phyloP scores from a whole-genome alignment of 2,113 vertebrate species.

The Dipodomys ordii region DNA sequence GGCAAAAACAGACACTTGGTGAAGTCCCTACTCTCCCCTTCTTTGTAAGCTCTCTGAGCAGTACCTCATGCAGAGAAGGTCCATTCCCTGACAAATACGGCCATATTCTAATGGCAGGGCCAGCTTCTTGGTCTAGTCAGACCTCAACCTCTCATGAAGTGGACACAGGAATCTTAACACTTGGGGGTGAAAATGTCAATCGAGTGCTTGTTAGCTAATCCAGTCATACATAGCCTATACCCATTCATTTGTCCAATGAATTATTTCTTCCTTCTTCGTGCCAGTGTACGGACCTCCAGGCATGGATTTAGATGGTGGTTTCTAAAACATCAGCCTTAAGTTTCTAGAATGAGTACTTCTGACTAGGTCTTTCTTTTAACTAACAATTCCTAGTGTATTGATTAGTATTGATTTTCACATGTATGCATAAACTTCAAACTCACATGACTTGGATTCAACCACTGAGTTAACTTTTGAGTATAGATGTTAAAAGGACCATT shows the following conservation, averaged over 20 bases:
- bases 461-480: slow-evolving; percentile 13
- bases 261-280: neutral
- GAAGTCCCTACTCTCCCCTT: neutral
- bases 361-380: neutral
- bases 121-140: neutral
- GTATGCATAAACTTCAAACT: neutral
- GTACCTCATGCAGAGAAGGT: neutral
- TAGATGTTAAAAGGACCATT: neutral
- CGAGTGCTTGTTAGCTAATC: neutral
- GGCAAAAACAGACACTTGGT: neutral
- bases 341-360: neutral
- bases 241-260: neutral
- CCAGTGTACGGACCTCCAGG: neutral
- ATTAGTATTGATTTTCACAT: neutral
- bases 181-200: neutral
- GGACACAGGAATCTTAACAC: neutral
- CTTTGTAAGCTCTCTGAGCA: neutral
- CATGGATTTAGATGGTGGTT: neutral
- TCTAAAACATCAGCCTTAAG: neutral
- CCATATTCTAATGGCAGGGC: neutral
- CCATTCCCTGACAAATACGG: neutral
- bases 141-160: neutral
- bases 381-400: neutral
- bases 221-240: neutral
- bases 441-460: too few relatives aligned